Conservation (phyloP, 2,113 vertebrate genomes). For the Microcebus lehilahytsara region DNA sequence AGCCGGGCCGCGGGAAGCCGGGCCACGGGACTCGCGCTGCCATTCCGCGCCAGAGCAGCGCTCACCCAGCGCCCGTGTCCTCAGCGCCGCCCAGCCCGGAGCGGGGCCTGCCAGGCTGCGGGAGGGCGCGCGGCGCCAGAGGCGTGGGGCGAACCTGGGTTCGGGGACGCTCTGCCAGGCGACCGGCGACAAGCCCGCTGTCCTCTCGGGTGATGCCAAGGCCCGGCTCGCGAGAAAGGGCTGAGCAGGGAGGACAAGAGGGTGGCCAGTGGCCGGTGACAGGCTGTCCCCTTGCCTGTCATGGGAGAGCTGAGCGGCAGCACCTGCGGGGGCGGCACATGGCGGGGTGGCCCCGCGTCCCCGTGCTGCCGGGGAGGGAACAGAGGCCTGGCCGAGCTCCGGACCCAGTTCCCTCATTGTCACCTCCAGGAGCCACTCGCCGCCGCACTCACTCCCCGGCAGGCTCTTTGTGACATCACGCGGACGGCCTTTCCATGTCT, state of each 20-base stretch:
- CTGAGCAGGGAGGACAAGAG: background rate
- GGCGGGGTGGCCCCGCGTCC: background rate
- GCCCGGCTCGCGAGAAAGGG: background rate
- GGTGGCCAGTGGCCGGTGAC: background rate
- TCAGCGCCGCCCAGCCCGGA: too few species aligned
- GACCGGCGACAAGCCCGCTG: too few species aligned
- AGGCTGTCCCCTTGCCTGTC: too few species aligned
- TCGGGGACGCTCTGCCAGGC: rapidly evolving
- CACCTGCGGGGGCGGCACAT: too few species aligned
- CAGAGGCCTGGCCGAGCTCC: background rate
- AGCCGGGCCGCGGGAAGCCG: too few species aligned
- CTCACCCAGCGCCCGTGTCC: too few species aligned
- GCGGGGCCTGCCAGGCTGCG: too few species aligned
- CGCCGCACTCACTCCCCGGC: background rate
- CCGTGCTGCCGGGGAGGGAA: background rate
- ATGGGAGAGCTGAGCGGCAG: background rate
- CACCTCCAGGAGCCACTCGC: background rate
- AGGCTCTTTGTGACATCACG: rapidly evolving
- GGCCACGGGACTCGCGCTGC: too few species aligned
- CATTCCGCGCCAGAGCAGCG: background rate
- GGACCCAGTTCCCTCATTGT: too few species aligned
- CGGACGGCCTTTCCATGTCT: rapidly evolving
- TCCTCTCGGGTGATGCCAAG: background rate
- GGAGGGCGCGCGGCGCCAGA: background rate
- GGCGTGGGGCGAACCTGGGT: background rate